Evolutionary conservation across 2,113 vertebrate species (phyloP), one percentile per base, ranked within the genome.

Genomic region (Pontoporia blainvillei): DNA sequence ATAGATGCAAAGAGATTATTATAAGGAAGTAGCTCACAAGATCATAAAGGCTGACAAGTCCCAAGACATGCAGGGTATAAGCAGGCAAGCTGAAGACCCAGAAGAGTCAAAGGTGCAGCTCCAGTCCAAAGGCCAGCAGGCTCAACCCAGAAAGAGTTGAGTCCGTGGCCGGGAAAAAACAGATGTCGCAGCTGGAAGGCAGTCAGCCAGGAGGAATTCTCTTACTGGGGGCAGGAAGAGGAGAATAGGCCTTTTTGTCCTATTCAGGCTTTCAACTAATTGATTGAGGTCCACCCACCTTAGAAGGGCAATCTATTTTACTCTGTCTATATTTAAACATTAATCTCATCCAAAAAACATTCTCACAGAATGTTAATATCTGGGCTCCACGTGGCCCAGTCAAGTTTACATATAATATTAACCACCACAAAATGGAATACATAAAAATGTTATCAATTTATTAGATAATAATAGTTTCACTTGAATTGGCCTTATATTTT

Each of bases 381-480:
- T 84, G 86, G 71, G 31, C 39, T 90, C 64, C 49, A 31, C 0
- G 1, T 57, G 39, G 39, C 49, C 61, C 59, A 90, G 36, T 67
- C 61, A 84, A 84, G 87, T 76, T 90, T 85, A 85, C 62, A 95
- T 29, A 41, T 61, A 67, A 94, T 78, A 76, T 39, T 59, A 57
- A 36, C 39, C 36, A 82, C n/a, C 73, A 90, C 21, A 76, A 49
- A 86, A 71, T 41, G 29, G 27, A 90, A 71, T 71, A 67, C 57
- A 86, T 91, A 27, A 95, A 39, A 86, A 86, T 78, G 59, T 54
- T 94, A 34, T 62, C 44, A 66, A 49, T 71, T 91, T 62, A 95
- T 64, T 85, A 59, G 29, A 86, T 66, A 57, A 27, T 27, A 83
- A 64, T 59, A 75, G 20, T 66, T 95, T 87, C 57, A 67, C 34